These are phyloP conservation scores for Dinomys branickii DNA, from an alignment of 2,113 vertebrate species.

Conservation along the genomic window DNA sequence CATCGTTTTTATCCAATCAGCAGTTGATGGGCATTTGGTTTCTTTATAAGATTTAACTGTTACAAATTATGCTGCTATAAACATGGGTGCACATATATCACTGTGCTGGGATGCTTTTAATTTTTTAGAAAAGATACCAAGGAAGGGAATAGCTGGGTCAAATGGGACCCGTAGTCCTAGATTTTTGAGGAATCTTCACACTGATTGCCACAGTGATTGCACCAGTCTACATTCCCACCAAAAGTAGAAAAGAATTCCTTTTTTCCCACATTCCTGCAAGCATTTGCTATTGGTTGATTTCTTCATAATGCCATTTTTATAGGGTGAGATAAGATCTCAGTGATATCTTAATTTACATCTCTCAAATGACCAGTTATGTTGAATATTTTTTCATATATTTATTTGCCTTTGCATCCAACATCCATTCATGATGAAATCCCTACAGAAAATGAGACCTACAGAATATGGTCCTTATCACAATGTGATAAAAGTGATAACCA, in stretches of 20 bases:
- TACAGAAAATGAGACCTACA: not conserved
- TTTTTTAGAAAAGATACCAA: not conserved
- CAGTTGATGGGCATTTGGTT: not conserved
- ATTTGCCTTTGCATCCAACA: not conserved
- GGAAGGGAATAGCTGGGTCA: not conserved
- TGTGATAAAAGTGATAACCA: not conserved
- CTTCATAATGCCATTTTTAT: too few relatives aligned
- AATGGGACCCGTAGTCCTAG: not conserved
- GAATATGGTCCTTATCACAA: not conserved
- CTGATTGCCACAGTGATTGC: not conserved
- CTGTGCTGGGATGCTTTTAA: not conserved
- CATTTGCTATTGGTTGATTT: too few relatives aligned
- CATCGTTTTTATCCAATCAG: not conserved
- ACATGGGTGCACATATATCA: not conserved
- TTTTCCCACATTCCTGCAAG: too few relatives aligned
- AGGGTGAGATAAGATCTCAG: too few relatives aligned
- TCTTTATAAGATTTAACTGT: not conserved
- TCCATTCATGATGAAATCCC: not conserved
- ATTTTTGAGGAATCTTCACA: not conserved
- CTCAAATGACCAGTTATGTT: too few relatives aligned
- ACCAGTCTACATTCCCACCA: too few relatives aligned
- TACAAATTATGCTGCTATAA: not conserved
- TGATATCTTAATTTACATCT: too few relatives aligned
- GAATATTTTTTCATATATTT: not conserved
- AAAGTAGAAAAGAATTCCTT: too few relatives aligned